Base-by-base conservation (phyloP, 2,113 vertebrate species). In the Bombycilla garrulus region DNA sequence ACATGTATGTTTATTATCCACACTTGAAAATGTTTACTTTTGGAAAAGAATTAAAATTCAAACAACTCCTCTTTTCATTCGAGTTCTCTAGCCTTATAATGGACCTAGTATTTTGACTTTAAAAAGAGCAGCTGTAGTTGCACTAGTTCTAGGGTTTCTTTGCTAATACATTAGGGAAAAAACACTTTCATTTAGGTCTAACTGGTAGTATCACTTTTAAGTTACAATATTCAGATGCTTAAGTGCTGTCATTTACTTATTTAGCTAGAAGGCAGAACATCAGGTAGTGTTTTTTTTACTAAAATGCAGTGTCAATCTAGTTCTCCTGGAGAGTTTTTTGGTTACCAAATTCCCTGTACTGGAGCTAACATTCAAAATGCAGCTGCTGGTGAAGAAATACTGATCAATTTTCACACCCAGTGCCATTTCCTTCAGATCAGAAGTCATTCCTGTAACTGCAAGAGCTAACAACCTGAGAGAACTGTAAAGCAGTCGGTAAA, bases 361-460 rank as follows among this genome's bases (percentile, higher is more conserved):
- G 36, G 26, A 83, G 22, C 11, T 69, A 71, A 31, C 48, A 81
- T 90, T 38, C 18, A 82, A 91, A 92, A 76, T 36, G 11, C 16
- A 53, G 26, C 21, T 69, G n/a, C 35, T 51, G 20, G 25, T 64
- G 71, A 83, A 85, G 82, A 96, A 94, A 89, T 88, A 92, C 7
- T 66, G 69, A 95, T 91, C 42, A 90, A 48, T 89, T 92, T 91
- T 96, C 81, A 95, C 81, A 92, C 48, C 15, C 29, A 36, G 20
- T 72, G 31, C 90, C 74, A 60, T 96, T 95, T 96, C 93, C 74
- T 94, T 90, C 51, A 77, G 86, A 95, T 82, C 88, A 91, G 91
- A 94, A 96, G 47, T 86, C 51, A 70, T 6, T 15, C 26, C 56
- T 93, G n/a, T 83, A 77, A 78, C 35, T 67, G 51, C 61, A 86